These are phyloP conservation scores for Plemyria rubiginata DNA, from an alignment of 2,888 invertebrate species.

Conservation along the genomic window DNA sequence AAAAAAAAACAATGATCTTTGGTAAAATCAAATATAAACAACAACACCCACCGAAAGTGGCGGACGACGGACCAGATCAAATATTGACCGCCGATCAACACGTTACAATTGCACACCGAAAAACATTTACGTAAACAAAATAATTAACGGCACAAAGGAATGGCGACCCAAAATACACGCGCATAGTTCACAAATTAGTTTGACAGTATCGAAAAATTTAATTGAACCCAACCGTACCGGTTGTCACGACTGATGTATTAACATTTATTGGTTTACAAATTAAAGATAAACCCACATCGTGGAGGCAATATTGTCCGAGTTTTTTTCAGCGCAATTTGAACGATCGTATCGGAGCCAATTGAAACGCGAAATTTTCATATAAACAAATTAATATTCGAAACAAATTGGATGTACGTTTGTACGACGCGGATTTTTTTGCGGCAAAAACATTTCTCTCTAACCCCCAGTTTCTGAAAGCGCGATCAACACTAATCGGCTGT, in stretches of 20 bases:
- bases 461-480: too few relatives aligned
- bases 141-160: slow-evolving; percentile 65
- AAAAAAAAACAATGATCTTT: slow-evolving; percentile 7
- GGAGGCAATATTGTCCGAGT: slow-evolving; percentile 59
- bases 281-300: slow-evolving; percentile 72
- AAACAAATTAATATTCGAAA: slow-evolving; percentile 35
- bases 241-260: slow-evolving; percentile 75
- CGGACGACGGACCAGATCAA: slow-evolving; percentile 59
- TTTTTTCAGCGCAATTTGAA: slow-evolving; percentile 46
- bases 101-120: slow-evolving; percentile 71
- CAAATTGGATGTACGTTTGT: slow-evolving; percentile 30
- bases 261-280: slow-evolving; percentile 84
- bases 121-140: slow-evolving; percentile 77
- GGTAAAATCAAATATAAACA: slow-evolving; percentile 65
- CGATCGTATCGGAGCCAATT: slow-evolving; percentile 44
- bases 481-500: too few relatives aligned
- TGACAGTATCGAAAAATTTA: slow-evolving; percentile 71
- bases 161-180: slow-evolving; percentile 60
- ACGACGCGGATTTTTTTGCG: slow-evolving; percentile 7
- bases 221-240: slow-evolving; percentile 65
- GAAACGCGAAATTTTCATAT: slow-evolving; percentile 38
- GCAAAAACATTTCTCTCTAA: not conserved
- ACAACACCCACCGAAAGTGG: slow-evolving; percentile 56
- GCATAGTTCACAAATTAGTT: slow-evolving; percentile 81
- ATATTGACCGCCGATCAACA: slow-evolving; percentile 80